Base-by-base conservation (phyloP, 1,140 invertebrate species). In the Drosophila subobscura region DNA sequence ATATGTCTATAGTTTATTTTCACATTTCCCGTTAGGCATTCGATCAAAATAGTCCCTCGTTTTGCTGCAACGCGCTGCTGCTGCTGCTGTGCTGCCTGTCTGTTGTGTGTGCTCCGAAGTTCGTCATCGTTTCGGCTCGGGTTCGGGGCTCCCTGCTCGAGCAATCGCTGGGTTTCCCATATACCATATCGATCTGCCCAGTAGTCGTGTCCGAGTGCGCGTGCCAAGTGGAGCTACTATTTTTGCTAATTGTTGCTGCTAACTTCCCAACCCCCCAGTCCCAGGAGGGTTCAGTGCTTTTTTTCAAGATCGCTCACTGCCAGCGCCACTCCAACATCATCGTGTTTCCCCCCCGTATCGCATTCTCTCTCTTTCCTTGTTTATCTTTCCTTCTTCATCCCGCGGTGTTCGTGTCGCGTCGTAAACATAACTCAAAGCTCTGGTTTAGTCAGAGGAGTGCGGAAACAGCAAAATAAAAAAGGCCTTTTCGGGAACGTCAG, bases 21-120 rank as follows among this genome's bases (percentile, higher is more conserved):
- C 49, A 45, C 79, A 81, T 73, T 77, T 77, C 72, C 68, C 73
- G 59, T 66, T 63, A 60, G 54, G 49, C 41, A 27, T 27, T 59
- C 56, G 42, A 61, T 49, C 54, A 47, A 40, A 45, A 64, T 53
- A 37, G 49, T 68, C 63, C 49, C 63, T 50, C 37, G 40, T 22
- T 44, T 22, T n/a, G 22, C 14, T n/a, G 22, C 14, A 12, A 46
- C 16, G 22, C 23, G 53, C 16, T 55, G 40, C 40, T 41, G n/a
- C 42, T 27, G 8, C 16, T 50, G 12, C 12, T 10, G 5, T 22
- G 29, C 46, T 66, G 16, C 47, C 45, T 49, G 45, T 55, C 25
- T 52, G 50, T 56, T 42, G 29, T 20, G 16, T 1, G 16, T 20
- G 16, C 16, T 65, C 58, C 23, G 57, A 68, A 22, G 52, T 71